Evolutionary conservation across 1,140 invertebrate genomes (phyloP).

Genomic region (Monomorium pharaonis): DNA sequence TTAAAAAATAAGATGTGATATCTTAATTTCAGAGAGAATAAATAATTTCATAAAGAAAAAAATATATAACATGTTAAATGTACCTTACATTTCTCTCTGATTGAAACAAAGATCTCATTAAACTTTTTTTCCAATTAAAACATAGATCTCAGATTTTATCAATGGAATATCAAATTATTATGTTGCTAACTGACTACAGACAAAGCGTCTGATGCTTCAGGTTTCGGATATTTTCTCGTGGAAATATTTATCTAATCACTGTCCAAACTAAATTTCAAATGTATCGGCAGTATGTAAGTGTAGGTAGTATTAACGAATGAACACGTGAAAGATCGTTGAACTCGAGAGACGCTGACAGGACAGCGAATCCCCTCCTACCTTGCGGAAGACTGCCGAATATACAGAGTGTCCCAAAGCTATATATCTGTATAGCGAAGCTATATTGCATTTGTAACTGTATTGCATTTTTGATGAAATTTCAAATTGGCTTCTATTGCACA

Average conservation of each 20-base stretch:
- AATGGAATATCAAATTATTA: neutral
- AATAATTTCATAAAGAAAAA: neutral
- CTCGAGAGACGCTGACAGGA: constrained; percentile 82
- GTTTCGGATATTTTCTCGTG: neutral
- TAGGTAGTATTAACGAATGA: constrained; percentile 27
- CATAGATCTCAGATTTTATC: neutral
- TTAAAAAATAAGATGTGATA: neutral
- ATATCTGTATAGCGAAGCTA: neutral
- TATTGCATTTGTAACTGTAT: no score
- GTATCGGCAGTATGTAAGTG: neutral
- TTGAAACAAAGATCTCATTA: no score
- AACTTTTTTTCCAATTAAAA: neutral
- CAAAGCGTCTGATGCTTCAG: neutral
- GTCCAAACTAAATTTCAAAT: constrained; percentile 19
- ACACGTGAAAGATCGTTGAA: constrained; percentile 81
- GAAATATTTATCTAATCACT: constrained; percentile 27
- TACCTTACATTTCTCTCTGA: neutral
- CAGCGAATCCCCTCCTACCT: constrained; percentile 56
- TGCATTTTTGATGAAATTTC: constrained; percentile 18
- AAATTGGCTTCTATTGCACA: neutral
- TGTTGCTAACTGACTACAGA: neutral
- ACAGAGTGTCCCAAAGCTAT: constrained; percentile 54
- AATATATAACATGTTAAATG: neutral
- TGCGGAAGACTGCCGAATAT: constrained; percentile 52
- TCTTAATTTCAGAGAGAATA: neutral